Evolutionary conservation across 1,140 invertebrate species (phyloP), one percentile per base, ranked within the genome.

Genomic region (Stegodyphus dumicola): DNA sequence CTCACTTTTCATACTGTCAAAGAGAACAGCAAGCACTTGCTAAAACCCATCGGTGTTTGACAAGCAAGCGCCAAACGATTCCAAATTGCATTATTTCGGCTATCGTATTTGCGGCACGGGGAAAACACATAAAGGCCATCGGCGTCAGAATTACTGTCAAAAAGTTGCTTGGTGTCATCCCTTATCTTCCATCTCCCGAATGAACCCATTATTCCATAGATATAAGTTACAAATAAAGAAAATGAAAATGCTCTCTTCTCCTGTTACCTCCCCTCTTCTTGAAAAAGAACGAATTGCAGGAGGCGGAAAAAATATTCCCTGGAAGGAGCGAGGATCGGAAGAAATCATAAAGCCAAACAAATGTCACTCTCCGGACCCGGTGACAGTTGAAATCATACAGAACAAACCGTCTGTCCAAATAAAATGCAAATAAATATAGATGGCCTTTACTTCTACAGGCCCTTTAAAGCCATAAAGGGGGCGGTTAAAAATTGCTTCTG

Each of bases 401-500:
- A 79, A 79, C 77, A 79, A 79, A 79, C 77, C 33, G 65, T 33
- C 77, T 79, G 77, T 79, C 77, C 51, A 79, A 79, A 79, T 79
- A 79, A 79, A 79, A 79, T 79, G 77, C 77, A 79, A 79, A 79
- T 79, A 70, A 70, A 70, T 79, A 79, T 79, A 56, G 66, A 79
- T 79, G 52, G 77, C 11, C 51, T 13, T 17, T 11, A 56, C 13
- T 73, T 73, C 33, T 52, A 33, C 13, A 10, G 70, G 18, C 5
- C 10, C 11, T 73, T 73, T 73, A 52, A n/a, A 52, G 49, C 7
- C 33, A 52, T 18, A 17, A 9, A 7, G 65, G 65, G 65, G 65
- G 5, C 65, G 15, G 11, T 10, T 60, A 60, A 60, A 60, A 60
- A 60, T 60, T 10, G 56, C 56, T 33, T 3, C 33, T 33, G 33